A percentile compares a stretch with the other conserved stretches of the same genome.
Evolutionary conservation across 2,113 vertebrate genomes (phyloP).

Genomic region (Ranitomeya imitator): DNA sequence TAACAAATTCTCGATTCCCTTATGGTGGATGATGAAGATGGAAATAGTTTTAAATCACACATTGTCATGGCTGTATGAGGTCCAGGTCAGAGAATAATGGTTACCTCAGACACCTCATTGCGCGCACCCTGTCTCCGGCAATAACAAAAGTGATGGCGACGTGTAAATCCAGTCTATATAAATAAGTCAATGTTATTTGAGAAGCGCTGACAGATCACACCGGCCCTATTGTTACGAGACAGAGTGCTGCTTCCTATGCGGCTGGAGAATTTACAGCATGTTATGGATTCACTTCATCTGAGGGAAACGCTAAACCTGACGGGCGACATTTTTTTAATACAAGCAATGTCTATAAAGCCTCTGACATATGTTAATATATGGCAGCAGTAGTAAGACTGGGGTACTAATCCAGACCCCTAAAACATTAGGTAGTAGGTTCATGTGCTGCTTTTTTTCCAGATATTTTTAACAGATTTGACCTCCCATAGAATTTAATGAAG

Average conservation of each 20-base stretch:
- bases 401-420: no score
- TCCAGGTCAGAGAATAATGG: not conserved
- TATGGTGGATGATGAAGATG: not conserved
- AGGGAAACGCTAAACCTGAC: not conserved
- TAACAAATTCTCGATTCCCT: not conserved
- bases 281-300: not conserved
- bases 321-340: not conserved
- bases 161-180: slow-evolving; percentile 15
- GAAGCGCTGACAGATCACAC: slow-evolving; percentile 18
- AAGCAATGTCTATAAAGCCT: not conserved
- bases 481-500: no score
- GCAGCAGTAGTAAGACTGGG: no score
- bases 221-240: not conserved
- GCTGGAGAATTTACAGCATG: not conserved
- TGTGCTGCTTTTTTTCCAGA: no score
- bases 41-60: not conserved
- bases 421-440: no score
- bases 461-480: no score
- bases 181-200: slow-evolving; percentile 54
- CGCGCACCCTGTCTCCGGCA: not conserved
- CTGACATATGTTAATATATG: not conserved
- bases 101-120: not conserved
- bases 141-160: not conserved
- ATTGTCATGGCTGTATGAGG: not conserved
- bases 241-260: not conserved